These are phyloP conservation scores for Mnemiopsis leidyi DNA, from an alignment of 37 sponge, comb jelly and placozoan species.

Conservation along the genomic window DNA sequence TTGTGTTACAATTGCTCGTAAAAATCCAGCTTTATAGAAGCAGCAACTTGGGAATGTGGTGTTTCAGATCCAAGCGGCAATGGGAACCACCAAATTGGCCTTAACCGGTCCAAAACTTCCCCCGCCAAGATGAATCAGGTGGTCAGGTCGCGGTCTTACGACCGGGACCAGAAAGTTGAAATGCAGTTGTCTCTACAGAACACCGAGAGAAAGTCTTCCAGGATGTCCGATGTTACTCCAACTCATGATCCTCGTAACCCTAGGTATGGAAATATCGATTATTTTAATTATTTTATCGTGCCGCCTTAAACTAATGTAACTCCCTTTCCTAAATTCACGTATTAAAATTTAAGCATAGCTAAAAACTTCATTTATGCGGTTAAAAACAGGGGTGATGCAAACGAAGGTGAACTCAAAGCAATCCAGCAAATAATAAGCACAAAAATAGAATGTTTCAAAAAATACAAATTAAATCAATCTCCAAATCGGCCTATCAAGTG, in stretches of 20 bases:
- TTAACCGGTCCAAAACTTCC: background rate
- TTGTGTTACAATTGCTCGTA: too few relatives aligned
- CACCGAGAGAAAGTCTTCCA: background rate
- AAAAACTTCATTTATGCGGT: too few relatives aligned
- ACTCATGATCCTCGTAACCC: conserved; percentile 26
- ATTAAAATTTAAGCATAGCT: too few relatives aligned
- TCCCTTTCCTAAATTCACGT: too few relatives aligned
- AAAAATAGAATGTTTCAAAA: background rate
- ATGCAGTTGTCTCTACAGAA: background rate
- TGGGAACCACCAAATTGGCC: background rate
- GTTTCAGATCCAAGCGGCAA: background rate
- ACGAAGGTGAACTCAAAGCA: background rate
- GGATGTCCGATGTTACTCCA: background rate
- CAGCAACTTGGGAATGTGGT: too few relatives aligned
- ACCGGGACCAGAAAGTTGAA: background rate
- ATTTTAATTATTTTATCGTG: too few relatives aligned
- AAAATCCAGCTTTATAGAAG: too few relatives aligned
- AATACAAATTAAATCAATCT: background rate
- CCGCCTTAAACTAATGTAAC: too few relatives aligned
- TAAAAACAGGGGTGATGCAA: background rate
- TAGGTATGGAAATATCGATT: too few relatives aligned
- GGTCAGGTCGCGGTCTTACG: background rate
- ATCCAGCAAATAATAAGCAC: background rate
- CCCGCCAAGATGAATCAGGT: conserved; percentile 34
- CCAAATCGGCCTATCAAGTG: background rate